These are phyloP conservation scores for Scaptomyza flava DNA, from an alignment of 2,888 invertebrate species.

Conservation along the genomic window DNA sequence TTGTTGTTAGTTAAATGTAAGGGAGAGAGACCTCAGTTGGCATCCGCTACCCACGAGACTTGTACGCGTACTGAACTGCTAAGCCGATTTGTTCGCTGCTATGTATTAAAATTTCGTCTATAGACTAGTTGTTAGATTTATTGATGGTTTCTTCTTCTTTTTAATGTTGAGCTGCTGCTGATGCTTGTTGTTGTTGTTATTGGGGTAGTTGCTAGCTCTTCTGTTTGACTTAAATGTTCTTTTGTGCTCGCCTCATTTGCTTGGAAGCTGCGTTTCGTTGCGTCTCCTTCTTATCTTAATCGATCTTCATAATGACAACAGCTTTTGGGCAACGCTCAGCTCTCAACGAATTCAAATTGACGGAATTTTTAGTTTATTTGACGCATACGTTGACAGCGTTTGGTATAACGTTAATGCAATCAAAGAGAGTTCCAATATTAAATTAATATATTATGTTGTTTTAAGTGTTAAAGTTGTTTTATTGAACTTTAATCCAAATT, in stretches of 20 bases:
- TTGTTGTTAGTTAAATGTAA: conserved; percentile 19
- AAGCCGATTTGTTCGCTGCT: conserved; percentile 76
- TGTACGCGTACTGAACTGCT: conserved; percentile 84
- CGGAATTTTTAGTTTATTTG: conserved; percentile 49
- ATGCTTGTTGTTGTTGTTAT: conserved; percentile 16
- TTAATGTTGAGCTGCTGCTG: conserved; percentile 6
- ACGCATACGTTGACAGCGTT: conserved; percentile 47
- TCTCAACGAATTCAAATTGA: neutral
- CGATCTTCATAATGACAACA: conserved; percentile 53
- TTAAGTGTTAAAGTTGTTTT: too few species aligned
- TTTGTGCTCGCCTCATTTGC: conserved; percentile 47
- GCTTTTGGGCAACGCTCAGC: conserved; percentile 22
- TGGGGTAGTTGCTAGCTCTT: conserved; percentile 29
- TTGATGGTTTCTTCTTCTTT: conserved; percentile 11
- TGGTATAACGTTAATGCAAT: conserved; percentile 39
- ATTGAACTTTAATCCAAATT: conserved; percentile 3
- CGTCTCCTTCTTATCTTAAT: conserved; percentile 26
- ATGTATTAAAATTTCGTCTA: conserved; percentile 82
- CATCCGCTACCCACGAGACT: conserved; percentile 84
- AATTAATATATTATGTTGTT: neutral
- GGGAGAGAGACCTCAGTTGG: conserved; percentile 67
- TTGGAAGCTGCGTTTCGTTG: conserved; percentile 49
- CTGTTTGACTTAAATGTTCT: conserved; percentile 63
- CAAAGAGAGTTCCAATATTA: conserved; percentile 12
- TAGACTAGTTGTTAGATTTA: conserved; percentile 8